Evolutionary conservation across 2,888 invertebrate species (phyloP).

Genomic region (Sphaeridia pumilis): DNA sequence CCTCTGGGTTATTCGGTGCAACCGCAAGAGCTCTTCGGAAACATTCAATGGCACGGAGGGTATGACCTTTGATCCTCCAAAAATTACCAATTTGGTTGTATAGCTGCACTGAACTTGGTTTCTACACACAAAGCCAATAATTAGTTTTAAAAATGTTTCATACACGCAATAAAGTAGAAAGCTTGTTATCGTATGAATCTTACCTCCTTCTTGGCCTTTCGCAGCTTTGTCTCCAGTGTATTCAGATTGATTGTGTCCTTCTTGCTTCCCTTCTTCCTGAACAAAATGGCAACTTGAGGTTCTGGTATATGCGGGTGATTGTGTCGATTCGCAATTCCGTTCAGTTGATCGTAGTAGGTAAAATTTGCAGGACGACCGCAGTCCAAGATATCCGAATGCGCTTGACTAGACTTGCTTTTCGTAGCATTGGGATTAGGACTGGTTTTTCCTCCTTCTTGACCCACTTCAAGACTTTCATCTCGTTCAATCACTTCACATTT

Average conservation of each 20-base stretch:
- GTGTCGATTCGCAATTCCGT: slow-evolving; percentile 70
- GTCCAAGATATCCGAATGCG: slow-evolving; percentile 46
- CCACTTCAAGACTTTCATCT: not conserved
- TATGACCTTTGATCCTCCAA: slow-evolving; percentile 80
- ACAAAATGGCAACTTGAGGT: slow-evolving; percentile 66
- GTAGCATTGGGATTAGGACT: not conserved
- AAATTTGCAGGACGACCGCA: slow-evolving; percentile 71
- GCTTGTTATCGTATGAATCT: slow-evolving; percentile 1
- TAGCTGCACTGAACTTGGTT: slow-evolving; percentile 68
- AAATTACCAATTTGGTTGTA: slow-evolving; percentile 87
- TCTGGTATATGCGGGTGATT: slow-evolving; percentile 74
- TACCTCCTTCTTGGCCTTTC: slow-evolving; percentile 63
- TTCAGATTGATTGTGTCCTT: slow-evolving; percentile 61
- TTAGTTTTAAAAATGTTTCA: not conserved
- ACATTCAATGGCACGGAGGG: slow-evolving; percentile 75
- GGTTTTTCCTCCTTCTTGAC: not conserved
- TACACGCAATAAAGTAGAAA: not conserved
- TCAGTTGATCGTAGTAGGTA: slow-evolving; percentile 77
- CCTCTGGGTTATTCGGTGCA: slow-evolving; percentile 76
- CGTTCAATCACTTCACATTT: not conserved
- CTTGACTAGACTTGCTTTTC: slow-evolving; percentile 6
- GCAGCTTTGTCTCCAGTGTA: slow-evolving; percentile 58
- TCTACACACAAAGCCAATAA: slow-evolving; percentile 41
- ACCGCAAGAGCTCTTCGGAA: slow-evolving; percentile 73
- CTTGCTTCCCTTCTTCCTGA: slow-evolving; percentile 51